Conservation (phyloP, 2,888 invertebrate genomes). For the Atrina japonica region DNA sequence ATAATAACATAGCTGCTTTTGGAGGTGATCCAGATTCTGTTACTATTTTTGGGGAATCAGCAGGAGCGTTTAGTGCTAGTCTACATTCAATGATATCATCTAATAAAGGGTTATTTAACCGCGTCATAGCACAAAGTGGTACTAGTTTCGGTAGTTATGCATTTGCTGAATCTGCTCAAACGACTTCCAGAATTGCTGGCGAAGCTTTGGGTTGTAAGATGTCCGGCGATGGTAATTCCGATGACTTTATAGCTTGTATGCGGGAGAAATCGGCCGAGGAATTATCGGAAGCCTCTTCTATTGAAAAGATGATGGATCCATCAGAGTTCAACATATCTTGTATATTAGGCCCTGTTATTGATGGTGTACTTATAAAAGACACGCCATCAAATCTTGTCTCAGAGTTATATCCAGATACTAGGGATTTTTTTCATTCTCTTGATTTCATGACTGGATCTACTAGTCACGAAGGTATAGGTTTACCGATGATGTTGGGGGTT, state of each 20-base stretch:
- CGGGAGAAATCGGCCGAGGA: neutral
- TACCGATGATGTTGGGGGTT: neutral
- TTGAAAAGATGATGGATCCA: neutral
- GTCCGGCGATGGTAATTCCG: neutral
- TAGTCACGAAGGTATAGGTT: neutral
- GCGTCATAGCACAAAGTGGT: slow-evolving; percentile 30
- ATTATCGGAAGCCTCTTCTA: neutral
- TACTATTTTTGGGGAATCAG: slow-evolving; percentile 35
- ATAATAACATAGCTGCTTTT: slow-evolving; percentile 28
- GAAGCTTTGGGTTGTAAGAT: neutral
- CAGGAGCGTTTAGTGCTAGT: slow-evolving; percentile 21
- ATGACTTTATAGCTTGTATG: neutral
- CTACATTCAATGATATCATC: slow-evolving; percentile 18
- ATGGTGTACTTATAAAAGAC: slow-evolving; percentile 2
- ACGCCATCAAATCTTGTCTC: neutral
- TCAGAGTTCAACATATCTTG: neutral
- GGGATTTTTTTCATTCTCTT: slow-evolving; percentile 9
- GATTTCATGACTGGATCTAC: slow-evolving; percentile 19
- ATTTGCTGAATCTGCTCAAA: neutral
- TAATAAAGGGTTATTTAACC: slow-evolving; percentile 21
- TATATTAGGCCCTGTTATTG: slow-evolving; percentile 3
- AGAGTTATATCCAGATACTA: neutral
- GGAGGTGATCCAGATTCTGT: slow-evolving; percentile 27
- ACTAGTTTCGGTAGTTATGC: neutral
- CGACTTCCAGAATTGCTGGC: neutral